Evolutionary conservation across 2,113 vertebrate species (phyloP), one percentile per base, ranked within the genome.

Genomic region (Heterotilapia buettikoferi): DNA sequence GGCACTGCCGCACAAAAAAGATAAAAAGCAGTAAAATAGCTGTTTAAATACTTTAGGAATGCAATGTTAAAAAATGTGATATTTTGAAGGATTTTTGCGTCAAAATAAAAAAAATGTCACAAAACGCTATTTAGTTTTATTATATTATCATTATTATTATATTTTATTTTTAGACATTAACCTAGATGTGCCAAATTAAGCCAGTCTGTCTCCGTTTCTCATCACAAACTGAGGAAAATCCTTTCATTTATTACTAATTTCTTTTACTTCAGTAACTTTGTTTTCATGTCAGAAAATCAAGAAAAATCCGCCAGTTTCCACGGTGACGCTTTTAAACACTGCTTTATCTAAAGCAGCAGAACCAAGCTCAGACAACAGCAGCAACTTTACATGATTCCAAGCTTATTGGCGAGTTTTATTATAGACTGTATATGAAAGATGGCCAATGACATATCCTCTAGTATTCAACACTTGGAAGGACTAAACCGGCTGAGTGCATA

Each of bases 11-110:
- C 40, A 10, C 26, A 19, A 59, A 26, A 24, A 40, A 50, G 14
- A 47, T 26, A 52, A 61, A 78, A 12, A 31, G 14, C 47, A 16
- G n/a, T 82, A 31, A 90, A 86, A 76, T 43, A 68, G 12, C 18
- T 12, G 3, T 19, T 36, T 43, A 36, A 47, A 56, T 24, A 8
- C 11, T 83, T 56, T 24, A 5, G 5, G 50, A 76, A 29, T n/a
- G 6, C 7, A 52, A 4, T 6, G 4, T n/a, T 9, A 5, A 16
- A 76, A 45, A 73, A 11, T 6, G 0, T 3, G 1, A 18, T 76
- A 59, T 45, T 82, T 59, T 45, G 10, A 59, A 57, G 2, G 7
- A 9, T 45, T 12, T 76, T 76, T 31, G 43, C 16, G 4, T 50
- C 43, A 11, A 19, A 76, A 76, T 26, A 16, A 45, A 73, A 61